Evolutionary conservation across 2,888 invertebrate species (phyloP), one percentile per base, ranked within the genome.

Genomic region (Chloroclysta siterata): DNA sequence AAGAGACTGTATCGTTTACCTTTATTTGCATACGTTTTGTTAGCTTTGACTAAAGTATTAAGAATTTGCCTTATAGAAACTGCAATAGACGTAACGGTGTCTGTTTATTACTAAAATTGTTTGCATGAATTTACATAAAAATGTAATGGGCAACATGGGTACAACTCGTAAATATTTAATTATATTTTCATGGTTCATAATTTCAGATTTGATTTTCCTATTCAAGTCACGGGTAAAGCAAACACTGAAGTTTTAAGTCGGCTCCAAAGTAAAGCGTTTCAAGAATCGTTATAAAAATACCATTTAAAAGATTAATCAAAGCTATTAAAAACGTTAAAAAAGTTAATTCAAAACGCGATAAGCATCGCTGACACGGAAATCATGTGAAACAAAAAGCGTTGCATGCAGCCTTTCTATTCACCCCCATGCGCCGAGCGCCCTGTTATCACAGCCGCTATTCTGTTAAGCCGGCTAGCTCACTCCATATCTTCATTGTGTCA

Each of bases 371-470:
- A 74, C 79, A 76, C 71, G 72, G 69, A 73, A 72, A 69, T 71
- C 70, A 72, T 76, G 72, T 77, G 70, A 72, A 70, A 68, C 67
- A 66, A 68, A 72, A 71, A 72, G 65, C 72, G 65, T 79, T 77
- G 78, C 79, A 79, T 79, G 81, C 72, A 71, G 71, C 66, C 69
- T 72, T 80, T 76, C 72, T 77, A 75, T 78, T 77, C 73, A 72
- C 69, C 70, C 60, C 69, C 65, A 71, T 66, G 72, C 14, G 29
- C 33, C 66, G 71, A 8, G 42, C 39, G 44, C 44, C 28, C 6
- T 70, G 59, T 48, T 57, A 51, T 50, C 60, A 42, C 52, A 5
- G 33, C 47, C 39, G 48, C 53, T 17, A 44, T 5, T 0, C 0
- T 0, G 42, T n/a, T 28, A 33, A 5, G 4, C 14, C 55, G 44